A percentile compares a stretch with the other conserved stretches of the same genome.
Conservation (phyloP, 2,113 vertebrate genomes). For the Isurus oxyrinchus region DNA sequence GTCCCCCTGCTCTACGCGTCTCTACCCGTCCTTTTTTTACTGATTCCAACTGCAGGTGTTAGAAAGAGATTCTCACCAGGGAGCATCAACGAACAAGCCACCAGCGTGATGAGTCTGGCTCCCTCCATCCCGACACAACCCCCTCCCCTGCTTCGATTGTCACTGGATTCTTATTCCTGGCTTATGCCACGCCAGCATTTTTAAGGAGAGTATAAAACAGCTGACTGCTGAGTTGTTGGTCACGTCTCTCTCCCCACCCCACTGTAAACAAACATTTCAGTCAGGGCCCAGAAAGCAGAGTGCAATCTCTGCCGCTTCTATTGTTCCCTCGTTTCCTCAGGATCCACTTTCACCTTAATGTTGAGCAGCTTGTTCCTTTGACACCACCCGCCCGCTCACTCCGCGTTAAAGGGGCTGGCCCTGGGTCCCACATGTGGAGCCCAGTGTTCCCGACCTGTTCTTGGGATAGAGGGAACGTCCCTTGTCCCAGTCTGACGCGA, state of each 20-base stretch:
- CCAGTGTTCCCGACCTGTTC: too few relatives aligned
- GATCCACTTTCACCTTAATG: background rate
- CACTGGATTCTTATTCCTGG: background rate
- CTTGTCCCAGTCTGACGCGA: background rate
- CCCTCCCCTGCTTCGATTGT: background rate
- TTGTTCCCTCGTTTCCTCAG: background rate
- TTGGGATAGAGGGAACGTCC: too few relatives aligned
- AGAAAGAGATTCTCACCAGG: background rate
- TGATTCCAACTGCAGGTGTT: background rate
- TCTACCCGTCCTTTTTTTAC: background rate
- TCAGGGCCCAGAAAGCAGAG: background rate
- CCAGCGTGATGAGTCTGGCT: fast-evolving
- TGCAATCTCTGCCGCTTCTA: background rate
- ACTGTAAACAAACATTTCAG: background rate
- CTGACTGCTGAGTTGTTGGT: background rate
- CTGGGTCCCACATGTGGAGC: too few relatives aligned
- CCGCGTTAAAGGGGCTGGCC: too few relatives aligned
- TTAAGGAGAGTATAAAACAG: background rate
- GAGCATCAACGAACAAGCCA: background rate
- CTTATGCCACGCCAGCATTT: background rate
- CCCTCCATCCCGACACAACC: background rate
- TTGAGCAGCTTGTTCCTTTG: too few relatives aligned
- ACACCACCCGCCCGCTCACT: too few relatives aligned
- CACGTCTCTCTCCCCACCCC: background rate
- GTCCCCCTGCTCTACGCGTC: too few relatives aligned